phyloP scores from a whole-genome alignment of 2,797 vertebrate species.

The Glyptemys insculpta region DNA sequence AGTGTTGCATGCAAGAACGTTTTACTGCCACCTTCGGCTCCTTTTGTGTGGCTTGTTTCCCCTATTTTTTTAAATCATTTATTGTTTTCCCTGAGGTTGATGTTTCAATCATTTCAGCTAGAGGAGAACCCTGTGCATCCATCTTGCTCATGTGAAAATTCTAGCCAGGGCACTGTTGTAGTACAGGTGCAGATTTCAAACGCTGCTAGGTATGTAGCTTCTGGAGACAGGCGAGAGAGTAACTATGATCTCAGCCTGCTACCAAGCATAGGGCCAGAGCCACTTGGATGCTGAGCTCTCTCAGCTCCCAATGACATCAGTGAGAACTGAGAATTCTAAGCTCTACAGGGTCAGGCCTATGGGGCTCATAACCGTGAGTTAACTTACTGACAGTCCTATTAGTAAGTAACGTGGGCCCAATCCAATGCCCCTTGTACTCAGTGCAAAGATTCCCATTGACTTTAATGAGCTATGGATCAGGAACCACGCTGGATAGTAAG shows the following conservation, averaged over 20 bases:
- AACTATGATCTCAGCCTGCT: background rate
- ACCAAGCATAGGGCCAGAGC: background rate
- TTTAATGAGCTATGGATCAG: background rate
- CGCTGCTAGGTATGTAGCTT: background rate
- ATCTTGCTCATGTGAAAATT: background rate
- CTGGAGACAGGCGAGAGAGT: background rate
- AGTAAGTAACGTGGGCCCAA: rapidly evolving
- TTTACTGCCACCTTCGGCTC: rapidly evolving
- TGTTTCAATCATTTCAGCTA: background rate
- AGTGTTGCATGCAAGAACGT: background rate
- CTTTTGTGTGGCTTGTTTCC: background rate
- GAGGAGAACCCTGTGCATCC: background rate
- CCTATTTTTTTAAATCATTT: background rate
- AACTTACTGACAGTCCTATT: background rate
- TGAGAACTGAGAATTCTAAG: background rate
- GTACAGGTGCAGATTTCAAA: rapidly evolving
- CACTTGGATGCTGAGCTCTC: background rate
- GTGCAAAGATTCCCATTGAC: background rate
- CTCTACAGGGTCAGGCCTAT: background rate
- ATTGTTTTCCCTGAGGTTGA: background rate
- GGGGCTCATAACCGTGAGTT: rapidly evolving
- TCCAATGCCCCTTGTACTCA: background rate
- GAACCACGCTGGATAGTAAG: background rate
- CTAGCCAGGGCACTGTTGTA: background rate
- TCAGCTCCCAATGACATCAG: rapidly evolving